These are phyloP conservation scores for Anneissia japonica DNA, from an alignment of 35 echinoderm and acorn worm genomes.

Conservation along the genomic window DNA sequence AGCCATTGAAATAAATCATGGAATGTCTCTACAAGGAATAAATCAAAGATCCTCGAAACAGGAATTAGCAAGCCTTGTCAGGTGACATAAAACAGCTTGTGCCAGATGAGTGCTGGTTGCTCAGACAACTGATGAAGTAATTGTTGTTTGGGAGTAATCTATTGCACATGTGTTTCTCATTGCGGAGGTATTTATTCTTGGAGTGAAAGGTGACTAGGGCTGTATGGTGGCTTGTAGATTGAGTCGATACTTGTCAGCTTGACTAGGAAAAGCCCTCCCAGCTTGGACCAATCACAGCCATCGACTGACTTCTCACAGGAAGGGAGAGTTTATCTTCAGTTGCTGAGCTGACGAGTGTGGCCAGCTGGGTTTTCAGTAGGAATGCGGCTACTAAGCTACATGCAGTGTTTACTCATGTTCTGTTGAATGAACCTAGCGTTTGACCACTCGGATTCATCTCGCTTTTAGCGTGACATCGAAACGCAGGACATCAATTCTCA, in stretches of 20 bases:
- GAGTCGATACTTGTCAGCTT: not conserved
- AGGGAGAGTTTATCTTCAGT: not conserved
- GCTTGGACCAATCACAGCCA: not conserved
- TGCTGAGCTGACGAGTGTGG: not conserved
- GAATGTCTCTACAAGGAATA: too few relatives aligned
- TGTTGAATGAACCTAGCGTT: not conserved
- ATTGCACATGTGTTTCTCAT: not conserved
- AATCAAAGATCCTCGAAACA: not conserved
- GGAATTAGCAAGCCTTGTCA: not conserved
- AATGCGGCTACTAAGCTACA: not conserved
- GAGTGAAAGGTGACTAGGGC: not conserved
- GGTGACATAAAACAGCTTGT: not conserved
- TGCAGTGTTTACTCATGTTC: not conserved
- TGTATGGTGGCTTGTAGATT: not conserved
- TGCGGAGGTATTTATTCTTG: not conserved
- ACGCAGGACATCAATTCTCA: not conserved
- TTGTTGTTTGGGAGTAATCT: not conserved
- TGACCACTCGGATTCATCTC: not conserved
- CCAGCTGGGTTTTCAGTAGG: not conserved
- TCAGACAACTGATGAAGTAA: not conserved
- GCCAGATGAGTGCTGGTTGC: not conserved
- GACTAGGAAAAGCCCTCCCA: not conserved
- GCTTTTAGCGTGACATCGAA: not conserved
- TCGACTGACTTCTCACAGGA: not conserved
- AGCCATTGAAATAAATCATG: too few relatives aligned